These are phyloP conservation scores for Chrysolina americana DNA, from an alignment of 2,888 invertebrate species.

Conservation along the genomic window DNA sequence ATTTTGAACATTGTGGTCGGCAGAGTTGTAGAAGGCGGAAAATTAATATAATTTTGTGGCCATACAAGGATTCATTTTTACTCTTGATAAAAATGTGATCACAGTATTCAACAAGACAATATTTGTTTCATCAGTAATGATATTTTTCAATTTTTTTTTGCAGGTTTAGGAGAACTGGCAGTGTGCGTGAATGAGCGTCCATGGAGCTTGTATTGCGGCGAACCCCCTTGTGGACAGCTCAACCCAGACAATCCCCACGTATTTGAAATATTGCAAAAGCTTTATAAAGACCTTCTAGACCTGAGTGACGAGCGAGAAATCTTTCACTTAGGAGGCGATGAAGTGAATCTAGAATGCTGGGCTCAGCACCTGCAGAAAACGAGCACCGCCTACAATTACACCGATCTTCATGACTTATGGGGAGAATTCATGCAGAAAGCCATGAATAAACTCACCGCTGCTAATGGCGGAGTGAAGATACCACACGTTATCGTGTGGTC, in stretches of 20 bases:
- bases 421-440: constrained; percentile 82
- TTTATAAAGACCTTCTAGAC: constrained; percentile 84
- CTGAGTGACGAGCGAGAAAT: constrained; percentile 83
- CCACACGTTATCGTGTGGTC: constrained; percentile 82
- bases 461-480: constrained; percentile 73
- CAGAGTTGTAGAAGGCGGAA: no score
- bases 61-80: no score
- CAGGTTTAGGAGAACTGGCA: constrained; percentile 79
- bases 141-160: constrained; percentile 29
- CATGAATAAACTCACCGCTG: constrained; percentile 73
- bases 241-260: constrained; percentile 87
- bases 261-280: constrained; percentile 79
- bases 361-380: constrained; percentile 69
- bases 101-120: no score
- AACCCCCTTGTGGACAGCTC: constrained; percentile 89
- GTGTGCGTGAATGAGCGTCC: constrained; percentile 84
- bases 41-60: no score
- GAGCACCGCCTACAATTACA: constrained; percentile 73
- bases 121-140: background rate
- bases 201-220: constrained; percentile 86
- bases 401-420: constrained; percentile 85
- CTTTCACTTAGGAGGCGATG: constrained; percentile 88
- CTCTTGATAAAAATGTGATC: no score
- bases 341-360: constrained; percentile 88
- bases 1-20: no score